Conservation (phyloP, 2,113 vertebrate genomes). For the Apistogramma diplotaenia region DNA sequence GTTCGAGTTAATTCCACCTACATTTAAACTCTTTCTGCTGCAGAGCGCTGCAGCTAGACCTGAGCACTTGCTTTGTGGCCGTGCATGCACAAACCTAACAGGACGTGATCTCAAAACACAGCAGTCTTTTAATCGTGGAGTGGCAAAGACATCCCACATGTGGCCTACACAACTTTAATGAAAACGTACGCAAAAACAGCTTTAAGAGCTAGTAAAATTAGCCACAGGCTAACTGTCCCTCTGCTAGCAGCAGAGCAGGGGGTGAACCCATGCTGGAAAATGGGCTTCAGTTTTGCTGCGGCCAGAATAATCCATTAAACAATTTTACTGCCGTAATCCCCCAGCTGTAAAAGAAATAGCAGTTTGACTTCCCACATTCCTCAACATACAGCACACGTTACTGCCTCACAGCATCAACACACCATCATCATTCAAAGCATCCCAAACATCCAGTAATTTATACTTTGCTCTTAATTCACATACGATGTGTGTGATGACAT, state of each 20-base stretch:
- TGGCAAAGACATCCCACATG: not conserved
- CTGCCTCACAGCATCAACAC: not conserved
- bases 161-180: not conserved
- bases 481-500: conserved; percentile 39
- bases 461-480: conserved; percentile 19
- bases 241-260: not conserved
- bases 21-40: not conserved
- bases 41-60: not conserved
- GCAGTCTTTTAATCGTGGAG: not conserved
- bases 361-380: conserved; percentile 21
- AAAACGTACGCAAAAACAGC: not conserved
- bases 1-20: not conserved
- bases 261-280: conserved; percentile 1
- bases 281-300: not conserved
- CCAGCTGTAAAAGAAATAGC: not conserved
- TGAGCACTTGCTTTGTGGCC: not conserved
- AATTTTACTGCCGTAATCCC: conserved; percentile 1
- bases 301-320: conserved; percentile 1
- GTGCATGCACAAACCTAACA: not conserved
- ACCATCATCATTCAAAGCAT: conserved; percentile 9
- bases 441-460: conserved; percentile 22
- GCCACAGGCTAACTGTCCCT: not conserved
- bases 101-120: not conserved
- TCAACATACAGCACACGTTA: not conserved
- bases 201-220: conserved; percentile 1